These are phyloP conservation scores for Bicyclus anynana DNA, from an alignment of 1,140 invertebrate genomes.

Conservation along the genomic window DNA sequence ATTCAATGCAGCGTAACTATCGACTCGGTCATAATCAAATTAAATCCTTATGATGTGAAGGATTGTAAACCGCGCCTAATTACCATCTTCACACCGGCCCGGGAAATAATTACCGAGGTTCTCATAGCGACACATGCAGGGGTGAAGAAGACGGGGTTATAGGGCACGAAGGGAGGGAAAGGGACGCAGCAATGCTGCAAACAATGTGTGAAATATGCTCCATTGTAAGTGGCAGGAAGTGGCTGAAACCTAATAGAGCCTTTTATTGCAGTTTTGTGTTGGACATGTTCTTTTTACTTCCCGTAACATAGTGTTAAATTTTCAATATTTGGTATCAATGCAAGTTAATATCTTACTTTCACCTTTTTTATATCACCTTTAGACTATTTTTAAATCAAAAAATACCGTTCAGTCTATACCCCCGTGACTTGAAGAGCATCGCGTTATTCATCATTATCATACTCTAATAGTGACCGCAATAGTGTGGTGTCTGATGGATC, in stretches of 20 bases:
- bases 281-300: background rate
- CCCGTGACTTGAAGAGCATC: too few species aligned
- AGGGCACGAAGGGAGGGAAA: background rate
- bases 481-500: too few species aligned
- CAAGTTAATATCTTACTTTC: too few species aligned
- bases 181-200: background rate
- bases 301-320: background rate
- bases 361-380: too few species aligned
- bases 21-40: constrained; percentile 41
- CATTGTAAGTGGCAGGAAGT: constrained; percentile 3
- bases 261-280: constrained; percentile 3
- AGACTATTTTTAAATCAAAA: too few species aligned
- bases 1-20: constrained; percentile 19
- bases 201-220: constrained; percentile 3
- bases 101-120: constrained; percentile 56
- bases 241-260: background rate
- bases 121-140: constrained; percentile 35
- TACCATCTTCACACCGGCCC: constrained; percentile 53
- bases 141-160: background rate
- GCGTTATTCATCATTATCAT: too few species aligned
- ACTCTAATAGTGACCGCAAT: too few species aligned
- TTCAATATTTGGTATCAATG: too few species aligned
- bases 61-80: constrained; percentile 44
- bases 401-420: too few species aligned
- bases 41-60: constrained; percentile 32